Conservation (phyloP, 2,888 invertebrate genomes). For the Hypomecis atomaria region DNA sequence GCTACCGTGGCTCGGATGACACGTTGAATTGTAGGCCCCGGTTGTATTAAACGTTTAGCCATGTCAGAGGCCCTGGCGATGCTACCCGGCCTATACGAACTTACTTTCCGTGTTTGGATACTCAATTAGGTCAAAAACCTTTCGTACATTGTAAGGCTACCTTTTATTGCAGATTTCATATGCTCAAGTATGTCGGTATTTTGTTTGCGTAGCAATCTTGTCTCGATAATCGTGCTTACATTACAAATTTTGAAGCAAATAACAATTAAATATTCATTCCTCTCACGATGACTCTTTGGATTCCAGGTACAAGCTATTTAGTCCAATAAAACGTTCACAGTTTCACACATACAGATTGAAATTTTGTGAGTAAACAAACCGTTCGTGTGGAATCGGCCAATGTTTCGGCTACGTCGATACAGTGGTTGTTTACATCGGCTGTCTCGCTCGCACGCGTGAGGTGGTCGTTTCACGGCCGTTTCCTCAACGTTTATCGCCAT, state of each 20-base stretch:
- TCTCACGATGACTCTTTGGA: slow-evolving; percentile 7
- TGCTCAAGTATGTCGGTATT: neutral
- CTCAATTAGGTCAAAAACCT: too few relatives aligned
- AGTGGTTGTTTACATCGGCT: slow-evolving; percentile 5
- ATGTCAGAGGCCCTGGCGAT: too few relatives aligned
- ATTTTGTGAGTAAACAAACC: slow-evolving; percentile 32
- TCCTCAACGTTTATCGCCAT: slow-evolving; percentile 25
- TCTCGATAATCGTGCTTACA: neutral
- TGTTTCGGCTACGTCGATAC: slow-evolving; percentile 26
- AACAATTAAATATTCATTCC: slow-evolving; percentile 5
- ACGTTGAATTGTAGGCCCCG: too few relatives aligned
- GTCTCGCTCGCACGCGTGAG: slow-evolving; percentile 24
- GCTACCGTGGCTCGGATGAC: too few relatives aligned
- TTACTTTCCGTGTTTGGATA: too few relatives aligned
- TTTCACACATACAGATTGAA: slow-evolving; percentile 35
- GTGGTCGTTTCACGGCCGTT: slow-evolving; percentile 26
- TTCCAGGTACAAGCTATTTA: slow-evolving; percentile 12
- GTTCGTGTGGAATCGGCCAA: slow-evolving; percentile 20
- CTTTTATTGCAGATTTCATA: neutral
- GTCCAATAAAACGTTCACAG: slow-evolving; percentile 27
- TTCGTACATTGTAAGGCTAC: neutral
- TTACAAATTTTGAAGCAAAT: neutral
- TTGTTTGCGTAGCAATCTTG: slow-evolving; percentile 1
- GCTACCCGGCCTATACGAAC: too few relatives aligned
- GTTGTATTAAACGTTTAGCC: too few relatives aligned